Base-by-base conservation (phyloP, 2,888 invertebrate genomes). In the Dicroscelio sp. region DNA sequence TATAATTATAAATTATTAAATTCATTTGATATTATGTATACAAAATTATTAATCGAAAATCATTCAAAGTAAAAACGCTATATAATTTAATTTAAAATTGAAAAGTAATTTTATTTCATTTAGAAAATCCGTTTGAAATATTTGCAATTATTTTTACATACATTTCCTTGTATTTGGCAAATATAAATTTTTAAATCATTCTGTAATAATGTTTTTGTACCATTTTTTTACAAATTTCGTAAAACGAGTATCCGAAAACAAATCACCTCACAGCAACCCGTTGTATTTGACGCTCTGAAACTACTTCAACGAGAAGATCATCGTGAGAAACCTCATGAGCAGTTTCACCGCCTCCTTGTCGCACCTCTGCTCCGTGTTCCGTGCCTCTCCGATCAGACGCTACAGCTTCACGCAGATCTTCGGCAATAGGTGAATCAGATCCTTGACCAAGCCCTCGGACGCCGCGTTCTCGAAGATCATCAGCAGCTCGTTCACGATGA, bases 281-380 rank as follows among this genome's bases (percentile, higher is more conserved):
- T 95, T 95, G 79, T 96, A 96, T 25, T 94, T 95, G 12, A 95
- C 97, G 94, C 97, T 97, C 90, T 97, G 97, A 94, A 98, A 98
- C 83, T 97, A 98, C 95, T 97, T 97, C 98, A 98, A 97, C 95
- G 97, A 97, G 88, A 98, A 98, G 94, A 97, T 97, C 73, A 97
- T 97, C 5, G 97, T 97, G n/a, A 97, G 96, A 67, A 98, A 96
- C 35, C 97, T 97, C 73, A 98, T 97, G 76, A 98, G 97, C 67
- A 97, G 95, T 69, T 97, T 97, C 60, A 97, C 97, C 80, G 97
- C 97, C 88, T 97, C 96, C 76, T 94, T 94, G 80, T 96, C 93
- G 35, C 25, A 48, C 27, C 93, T 91, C n/a, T 95, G 95, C 27
- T 94, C 88, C 27, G 33, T 86, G 17, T 91, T 86, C 38, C 85